Percentiles rank a stretch among this genome's conserved stretches.
Conservation (phyloP, 2,888 invertebrate genomes). For the Nymphalis c-album region DNA sequence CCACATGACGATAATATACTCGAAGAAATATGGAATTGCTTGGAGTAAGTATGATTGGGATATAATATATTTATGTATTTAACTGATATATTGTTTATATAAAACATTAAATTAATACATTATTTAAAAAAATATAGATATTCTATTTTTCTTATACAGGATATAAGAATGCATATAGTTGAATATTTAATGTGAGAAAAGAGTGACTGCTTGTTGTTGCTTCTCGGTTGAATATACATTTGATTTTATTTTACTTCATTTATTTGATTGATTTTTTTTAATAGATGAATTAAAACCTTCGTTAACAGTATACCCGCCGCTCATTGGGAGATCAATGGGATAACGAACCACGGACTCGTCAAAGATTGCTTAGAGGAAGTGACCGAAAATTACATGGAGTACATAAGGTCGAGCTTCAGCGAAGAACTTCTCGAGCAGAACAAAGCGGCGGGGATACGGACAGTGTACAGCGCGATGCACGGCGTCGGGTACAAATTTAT, state of each 20-base stretch:
- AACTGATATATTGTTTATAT: too few relatives aligned
- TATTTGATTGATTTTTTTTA: not conserved
- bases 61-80: too few relatives aligned
- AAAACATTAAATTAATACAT: too few relatives aligned
- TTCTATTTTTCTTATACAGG: too few relatives aligned
- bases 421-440: constrained; percentile 80
- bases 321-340: constrained; percentile 88
- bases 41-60: constrained; percentile 74
- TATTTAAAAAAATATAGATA: too few relatives aligned
- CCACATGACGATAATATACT: constrained; percentile 96
- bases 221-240: too few relatives aligned
- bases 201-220: too few relatives aligned
- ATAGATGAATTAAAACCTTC: not conserved
- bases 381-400: constrained; percentile 84
- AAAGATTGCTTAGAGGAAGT: constrained; percentile 87
- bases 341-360: constrained; percentile 80
- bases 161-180: too few relatives aligned
- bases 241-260: too few relatives aligned
- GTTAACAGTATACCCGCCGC: constrained; percentile 83
- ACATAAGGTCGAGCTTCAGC: constrained; percentile 79
- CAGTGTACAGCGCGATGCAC: constrained; percentile 98
- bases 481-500: constrained; percentile 95
- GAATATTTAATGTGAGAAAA: too few relatives aligned
- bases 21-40: constrained; percentile 86
- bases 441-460: constrained; percentile 79